phyloP scores from a whole-genome alignment of 2,797 vertebrate species.

The Danionella dracula region DNA sequence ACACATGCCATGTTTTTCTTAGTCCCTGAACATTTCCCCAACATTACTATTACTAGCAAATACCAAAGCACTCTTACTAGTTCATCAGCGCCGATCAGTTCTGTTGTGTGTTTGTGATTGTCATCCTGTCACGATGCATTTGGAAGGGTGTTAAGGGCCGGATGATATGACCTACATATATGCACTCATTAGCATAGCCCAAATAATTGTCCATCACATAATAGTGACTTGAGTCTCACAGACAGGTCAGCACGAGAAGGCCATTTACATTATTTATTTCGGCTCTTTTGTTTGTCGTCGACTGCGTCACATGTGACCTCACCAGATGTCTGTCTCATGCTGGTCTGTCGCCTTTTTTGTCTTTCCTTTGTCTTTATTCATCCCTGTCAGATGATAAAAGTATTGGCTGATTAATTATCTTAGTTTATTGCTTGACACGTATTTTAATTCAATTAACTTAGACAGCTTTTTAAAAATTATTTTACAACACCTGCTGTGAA shows the following conservation, averaged over 20 bases:
- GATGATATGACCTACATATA: conserved; percentile 72
- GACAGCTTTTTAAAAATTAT: background rate
- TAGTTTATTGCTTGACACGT: background rate
- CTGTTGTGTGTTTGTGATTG: background rate
- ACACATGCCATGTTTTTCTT: too few relatives aligned
- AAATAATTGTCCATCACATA: conserved; percentile 42
- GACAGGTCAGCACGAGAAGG: conserved; percentile 51
- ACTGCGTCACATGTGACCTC: conserved; percentile 49
- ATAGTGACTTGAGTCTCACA: conserved; percentile 57
- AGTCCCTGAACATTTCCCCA: too few relatives aligned
- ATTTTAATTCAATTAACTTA: too few relatives aligned
- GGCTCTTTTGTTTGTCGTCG: conserved; percentile 64
- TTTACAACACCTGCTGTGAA: background rate
- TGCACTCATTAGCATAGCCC: conserved; percentile 68
- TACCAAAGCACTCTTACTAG: background rate
- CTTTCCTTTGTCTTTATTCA: conserved; percentile 4
- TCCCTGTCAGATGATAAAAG: background rate
- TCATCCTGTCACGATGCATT: conserved; percentile 31
- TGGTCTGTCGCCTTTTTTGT: background rate
- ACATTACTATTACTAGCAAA: too few relatives aligned
- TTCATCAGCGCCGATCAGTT: background rate
- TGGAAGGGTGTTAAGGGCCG: conserved; percentile 37
- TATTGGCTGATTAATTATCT: background rate
- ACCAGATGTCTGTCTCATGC: conserved; percentile 52
- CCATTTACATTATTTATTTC: conserved; percentile 66